These are phyloP conservation scores for Euzophera pinguis DNA, from an alignment of 2,888 invertebrate species.

Conservation along the genomic window DNA sequence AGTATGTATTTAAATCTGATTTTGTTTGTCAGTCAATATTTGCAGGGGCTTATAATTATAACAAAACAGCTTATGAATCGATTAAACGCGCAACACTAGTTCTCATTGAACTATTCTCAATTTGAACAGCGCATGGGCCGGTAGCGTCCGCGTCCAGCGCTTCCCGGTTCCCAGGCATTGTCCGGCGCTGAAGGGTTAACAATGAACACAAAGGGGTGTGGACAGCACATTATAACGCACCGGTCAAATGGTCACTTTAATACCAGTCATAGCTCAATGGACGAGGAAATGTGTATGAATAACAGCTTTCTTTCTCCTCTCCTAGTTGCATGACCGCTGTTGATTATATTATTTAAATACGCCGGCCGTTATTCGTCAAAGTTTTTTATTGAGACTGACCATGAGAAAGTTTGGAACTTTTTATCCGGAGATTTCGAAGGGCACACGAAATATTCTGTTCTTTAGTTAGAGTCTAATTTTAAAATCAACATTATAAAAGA, in stretches of 20 bases:
- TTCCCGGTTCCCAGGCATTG: slow-evolving; percentile 75
- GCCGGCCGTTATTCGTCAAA: slow-evolving; percentile 68
- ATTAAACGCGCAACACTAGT: slow-evolving; percentile 33
- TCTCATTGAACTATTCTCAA: slow-evolving; percentile 35
- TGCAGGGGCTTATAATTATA: not conserved
- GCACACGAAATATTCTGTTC: not conserved
- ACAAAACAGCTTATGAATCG: slow-evolving; percentile 8
- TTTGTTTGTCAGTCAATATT: not conserved
- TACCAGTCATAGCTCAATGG: slow-evolving; percentile 64
- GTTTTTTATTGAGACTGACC: slow-evolving; percentile 52
- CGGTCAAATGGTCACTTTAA: slow-evolving; percentile 75
- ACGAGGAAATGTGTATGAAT: slow-evolving; percentile 73
- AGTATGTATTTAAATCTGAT: no score
- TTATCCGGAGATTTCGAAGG: slow-evolving; percentile 2
- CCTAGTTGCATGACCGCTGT: slow-evolving; percentile 43
- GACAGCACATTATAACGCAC: slow-evolving; percentile 64
- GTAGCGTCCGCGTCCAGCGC: slow-evolving; percentile 35
- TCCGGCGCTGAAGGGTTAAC: slow-evolving; percentile 62
- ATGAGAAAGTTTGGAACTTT: slow-evolving; percentile 61
- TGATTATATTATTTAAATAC: slow-evolving; percentile 75
- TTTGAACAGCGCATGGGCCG: slow-evolving; percentile 54
- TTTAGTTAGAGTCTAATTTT: slow-evolving; percentile 1
- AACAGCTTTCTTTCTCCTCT: slow-evolving; percentile 58
- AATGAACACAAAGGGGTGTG: slow-evolving; percentile 72
- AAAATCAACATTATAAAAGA: slow-evolving; percentile 2